Base-by-base conservation (phyloP, 2,888 invertebrate genomes). In the Scaptomyza tumidula region DNA sequence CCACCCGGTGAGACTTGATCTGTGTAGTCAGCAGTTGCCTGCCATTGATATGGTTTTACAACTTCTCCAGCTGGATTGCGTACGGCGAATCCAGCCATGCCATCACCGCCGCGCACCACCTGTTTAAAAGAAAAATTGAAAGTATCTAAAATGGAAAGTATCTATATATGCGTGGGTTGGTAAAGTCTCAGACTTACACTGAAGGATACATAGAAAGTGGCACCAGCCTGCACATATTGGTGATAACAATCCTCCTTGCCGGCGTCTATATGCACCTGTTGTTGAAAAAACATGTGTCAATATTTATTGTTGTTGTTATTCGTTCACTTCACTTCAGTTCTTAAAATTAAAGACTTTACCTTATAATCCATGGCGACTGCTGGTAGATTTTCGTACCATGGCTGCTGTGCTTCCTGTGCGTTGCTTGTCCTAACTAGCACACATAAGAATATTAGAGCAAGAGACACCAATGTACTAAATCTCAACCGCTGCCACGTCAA, bases 281-380 rank as follows among this genome's bases (percentile, higher is more conserved):
- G 52, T 46, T 6, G 19, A 49, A 31, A 19, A n/a, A 10, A 52
- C 52, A 35, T 35, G 35, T 50, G 35, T 11, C 24, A 7, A 27
- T 31, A 35, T 13, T 48, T 53, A 24, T 31, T 37, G 50, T 48
- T 49, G 54, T 57, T 61, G 64, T 54, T 54, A 60, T 64, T 2
- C 33, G 33, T 33, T 6, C 29, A 29, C 7, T 50, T 35, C 9
- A 45, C 7, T 50, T 35, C 9, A 45, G 1, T n/a, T 45, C 49
- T 37, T 4, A 31, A 49, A 56, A 7, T 54, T 50, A 62, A 5
- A 19, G 5, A 27, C 3, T 39, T 27, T 50, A 78, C 96, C 93
- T 98, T 98, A 91, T 98, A 98, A 91, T 98, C 98, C 96, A 98
- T 97, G 2, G 97, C 97, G 35, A 98, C 97, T 10, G 98, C 98